A percentile compares a stretch with the other conserved stretches of the same genome.
Evolutionary conservation across 2,888 invertebrate genomes (phyloP).

Genomic region (Iselma pallidipennis): DNA sequence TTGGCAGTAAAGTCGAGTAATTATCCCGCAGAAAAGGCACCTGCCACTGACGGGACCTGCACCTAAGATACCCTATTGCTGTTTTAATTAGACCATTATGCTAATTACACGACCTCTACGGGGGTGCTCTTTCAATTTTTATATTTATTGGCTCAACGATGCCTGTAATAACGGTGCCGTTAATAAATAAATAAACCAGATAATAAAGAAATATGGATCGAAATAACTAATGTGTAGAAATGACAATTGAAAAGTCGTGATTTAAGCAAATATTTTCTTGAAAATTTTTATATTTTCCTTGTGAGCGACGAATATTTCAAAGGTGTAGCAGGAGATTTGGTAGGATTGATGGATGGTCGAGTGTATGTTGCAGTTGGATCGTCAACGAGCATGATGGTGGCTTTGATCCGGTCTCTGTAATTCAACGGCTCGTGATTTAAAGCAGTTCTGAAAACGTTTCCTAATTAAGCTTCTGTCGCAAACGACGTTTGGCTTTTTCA

Average conservation of each 20-base stretch:
- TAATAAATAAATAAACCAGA: too few relatives aligned
- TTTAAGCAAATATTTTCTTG: too few relatives aligned
- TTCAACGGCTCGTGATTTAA: slow-evolving; percentile 54
- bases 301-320: too few relatives aligned
- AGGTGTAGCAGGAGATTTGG: not conserved
- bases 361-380: not conserved
- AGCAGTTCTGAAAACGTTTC: slow-evolving; percentile 56
- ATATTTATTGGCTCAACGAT: slow-evolving; percentile 33
- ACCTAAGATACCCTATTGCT: slow-evolving; percentile 41
- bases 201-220: too few relatives aligned
- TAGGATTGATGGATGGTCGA: not conserved
- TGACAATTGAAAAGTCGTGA: too few relatives aligned
- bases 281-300: too few relatives aligned
- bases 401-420: slow-evolving; percentile 35
- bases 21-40: slow-evolving; percentile 43
- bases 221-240: too few relatives aligned
- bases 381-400: not conserved
- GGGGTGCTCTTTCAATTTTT: slow-evolving; percentile 45
- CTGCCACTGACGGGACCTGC: slow-evolving; percentile 44
- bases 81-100: slow-evolving; percentile 48
- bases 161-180: not conserved
- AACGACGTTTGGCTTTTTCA: slow-evolving; percentile 57
- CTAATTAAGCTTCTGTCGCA: slow-evolving; percentile 60
- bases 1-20: slow-evolving; percentile 33
- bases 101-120: slow-evolving; percentile 45